Base-by-base conservation (phyloP, 1,140 invertebrate genomes). In the Drosophila yakuba region DNA sequence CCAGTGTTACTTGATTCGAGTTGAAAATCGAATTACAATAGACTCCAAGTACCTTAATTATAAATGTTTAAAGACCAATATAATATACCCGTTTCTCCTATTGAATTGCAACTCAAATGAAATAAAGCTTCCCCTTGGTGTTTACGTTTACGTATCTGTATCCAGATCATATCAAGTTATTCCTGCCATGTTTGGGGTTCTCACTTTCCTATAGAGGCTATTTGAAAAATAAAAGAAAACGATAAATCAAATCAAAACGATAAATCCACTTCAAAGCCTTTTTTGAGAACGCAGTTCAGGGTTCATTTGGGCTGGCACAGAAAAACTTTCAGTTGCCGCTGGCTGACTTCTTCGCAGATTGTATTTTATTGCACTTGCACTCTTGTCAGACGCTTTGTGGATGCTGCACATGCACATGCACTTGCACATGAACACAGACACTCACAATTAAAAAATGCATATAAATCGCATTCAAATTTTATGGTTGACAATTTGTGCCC, bases 401-500 rank as follows among this genome's bases (percentile, higher is more conserved):
- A 43, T 20, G 60, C 58, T 25, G 36, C 38, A 6, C 5, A 32
- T 32, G 32, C 25, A 25, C 7, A 28, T 48, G 36, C 39, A 17
- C 10, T 15, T 36, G 36, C 52, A 35, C 47, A 35, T 64, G 51
- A 57, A 60, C 28, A 25, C 38, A n/a, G n/a, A 23, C 15, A 35
- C 23, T 68, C 52, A 52, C 61, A 61, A 32, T 47, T 68, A 52
- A 71, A 71, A 72, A 72, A 71, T 72, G 64, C 51, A 72, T 71
- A 72, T 72, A 72, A 72, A 72, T 72, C 67, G 66, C 25, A 71
- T 72, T 72, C 71, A 71, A 58, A 72, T 71, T 71, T 72, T 50
- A 72, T 72, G 64, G 66, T 58, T 72, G 68, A 71, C 68, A 58
- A 44, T 72, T 72, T 72, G 67, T 58, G 64, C 28, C 44, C 64